Evolutionary conservation across 2,888 invertebrate genomes (phyloP), one percentile per base, ranked within the genome.

Genomic region (Dryobotodes eremita): DNA sequence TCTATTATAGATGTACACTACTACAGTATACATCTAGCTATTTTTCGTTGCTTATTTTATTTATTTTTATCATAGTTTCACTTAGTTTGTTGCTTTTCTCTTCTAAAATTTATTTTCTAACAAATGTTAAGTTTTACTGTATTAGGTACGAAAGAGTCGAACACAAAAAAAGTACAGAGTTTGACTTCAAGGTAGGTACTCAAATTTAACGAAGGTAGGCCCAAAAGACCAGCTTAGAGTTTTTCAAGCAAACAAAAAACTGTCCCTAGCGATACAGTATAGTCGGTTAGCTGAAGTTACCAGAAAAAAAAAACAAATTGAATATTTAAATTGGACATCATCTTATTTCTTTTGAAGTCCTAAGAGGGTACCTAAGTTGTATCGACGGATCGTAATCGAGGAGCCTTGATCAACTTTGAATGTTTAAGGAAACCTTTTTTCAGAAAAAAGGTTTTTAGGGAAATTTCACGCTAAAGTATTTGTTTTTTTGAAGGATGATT

Each of bases 361-460:
- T 66, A 53, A 65, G 70, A 71, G 82, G 17, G 82, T 66, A 57
- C 59, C 86, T 74, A 17, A n/a, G 15, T 26, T 66, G 61, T 82
- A 86, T 82, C 70, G 85, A 72, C 15, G 31, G 64, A 46, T 65
- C 69, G 73, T 80, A 85, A 85, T 66, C 53, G 82, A n/a, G n/a
- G 13, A 20, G 15, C 5, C 20, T 31, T 73, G 85, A 82, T 85
- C 57, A 59, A 46, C 17, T 46, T 62, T 72, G 20, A 72, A 81
- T 80, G 17, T 72, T 68, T 85, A 57, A 72, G 26, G 62, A 50
- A 57, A 72, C 55, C 42, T 57, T 80, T 83, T 69, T 26, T 26
- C 31, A 10, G 17, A 26, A 26, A 46, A 74, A 71, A n/a, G 26
- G 10, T 46, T 71, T 50, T n/a, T 1, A 42, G 0, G 11, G 26